Base-by-base conservation (phyloP, 2,113 vertebrate species). In the Poicephalus gulielmi region DNA sequence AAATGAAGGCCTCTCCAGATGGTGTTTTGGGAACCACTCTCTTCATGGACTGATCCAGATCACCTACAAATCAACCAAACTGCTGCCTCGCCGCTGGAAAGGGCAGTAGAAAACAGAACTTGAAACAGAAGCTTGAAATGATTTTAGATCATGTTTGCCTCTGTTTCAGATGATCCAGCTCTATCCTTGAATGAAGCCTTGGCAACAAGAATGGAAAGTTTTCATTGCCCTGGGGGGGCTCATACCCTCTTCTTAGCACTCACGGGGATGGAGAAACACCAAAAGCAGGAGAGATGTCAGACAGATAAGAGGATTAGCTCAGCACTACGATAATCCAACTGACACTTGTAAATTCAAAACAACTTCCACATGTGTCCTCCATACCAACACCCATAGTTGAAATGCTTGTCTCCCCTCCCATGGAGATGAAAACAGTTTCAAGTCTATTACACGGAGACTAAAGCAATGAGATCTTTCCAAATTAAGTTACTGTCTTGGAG, bases 131-230 rank as follows among this genome's bases (percentile, higher is more conserved):
- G 80, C 76, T 81, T 75, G 64, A 97, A 83, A 66, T 57, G 5
- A 95, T 95, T 96, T 95, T 80, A 92, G 95, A 95, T 97, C 92
- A 19, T 94, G 85, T 95, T 95, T 95, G 83, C 82, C 82, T 94
- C 81, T 70, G 74, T 70, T 96, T 96, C 92, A 57, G 96, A 97
- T 95, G 93, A 97, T 94, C 92, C 75, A 92, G 94, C 82, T 92
- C 94, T 77, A 50, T 91, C 84, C 91, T 95, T 75, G 66, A 90
- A 75, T 78, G 63, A 97, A 94, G 90, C 41, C 44, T 89, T 98
- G 98, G 98, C 98, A 97, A 68, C 37, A 69, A 12, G 82, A 90
- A 88, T 10, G 97, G 98, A 98, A 98, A 98, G 97, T 97, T 94
- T 96, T 77, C 93, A 92, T 92, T 23, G 62, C 86, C 90, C 90